Percentiles rank a stretch among this genome's conserved stretches.
Evolutionary conservation across 2,797 vertebrate species (phyloP).

Genomic region (Vireo griseus): DNA sequence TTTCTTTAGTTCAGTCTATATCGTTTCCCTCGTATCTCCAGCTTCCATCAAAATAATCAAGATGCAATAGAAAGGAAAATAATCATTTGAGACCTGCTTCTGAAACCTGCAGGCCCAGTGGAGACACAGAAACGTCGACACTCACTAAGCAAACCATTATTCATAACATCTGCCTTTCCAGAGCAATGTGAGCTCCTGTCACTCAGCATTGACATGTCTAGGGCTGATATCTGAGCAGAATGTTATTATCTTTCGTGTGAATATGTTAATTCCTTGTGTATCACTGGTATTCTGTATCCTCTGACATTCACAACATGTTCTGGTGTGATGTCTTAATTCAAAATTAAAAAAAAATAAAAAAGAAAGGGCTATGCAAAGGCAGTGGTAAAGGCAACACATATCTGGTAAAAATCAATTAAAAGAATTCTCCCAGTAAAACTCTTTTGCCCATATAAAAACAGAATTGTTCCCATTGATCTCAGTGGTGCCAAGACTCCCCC

Average conservation of each 20-base stretch:
- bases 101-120: background rate
- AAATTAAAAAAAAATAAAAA: background rate
- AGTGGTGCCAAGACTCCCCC: background rate
- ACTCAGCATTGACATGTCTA: background rate
- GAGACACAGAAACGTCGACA: background rate
- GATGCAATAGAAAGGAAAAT: background rate
- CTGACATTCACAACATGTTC: background rate
- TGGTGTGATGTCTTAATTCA: background rate
- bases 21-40: background rate
- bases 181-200: background rate
- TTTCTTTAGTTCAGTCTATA: background rate
- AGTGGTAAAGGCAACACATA: background rate
- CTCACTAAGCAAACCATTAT: background rate
- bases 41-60: background rate
- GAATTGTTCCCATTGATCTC: background rate
- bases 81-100: background rate
- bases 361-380: background rate
- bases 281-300: background rate
- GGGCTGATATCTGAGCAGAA: background rate
- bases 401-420: background rate
- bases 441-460: background rate
- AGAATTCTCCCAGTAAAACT: background rate
- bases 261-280: background rate
- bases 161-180: constrained; percentile 13
- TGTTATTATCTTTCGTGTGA: background rate